Evolutionary conservation across 2,113 vertebrate genomes (phyloP).

Genomic region (Rana temporaria): DNA sequence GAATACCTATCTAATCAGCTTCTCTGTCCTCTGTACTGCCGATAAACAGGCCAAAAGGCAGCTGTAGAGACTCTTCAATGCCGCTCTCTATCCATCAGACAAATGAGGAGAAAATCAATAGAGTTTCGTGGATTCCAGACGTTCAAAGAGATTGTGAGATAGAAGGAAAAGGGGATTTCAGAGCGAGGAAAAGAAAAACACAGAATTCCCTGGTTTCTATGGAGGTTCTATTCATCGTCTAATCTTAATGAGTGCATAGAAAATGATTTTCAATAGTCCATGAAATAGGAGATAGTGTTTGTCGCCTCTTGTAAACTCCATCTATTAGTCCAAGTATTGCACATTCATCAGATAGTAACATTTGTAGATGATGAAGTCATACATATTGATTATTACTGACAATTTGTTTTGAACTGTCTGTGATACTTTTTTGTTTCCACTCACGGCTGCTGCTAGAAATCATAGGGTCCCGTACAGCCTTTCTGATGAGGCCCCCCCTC

Average conservation of each 20-base stretch:
- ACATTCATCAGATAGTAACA: background rate
- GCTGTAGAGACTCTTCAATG: background rate
- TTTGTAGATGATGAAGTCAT: background rate
- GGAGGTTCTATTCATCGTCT: background rate
- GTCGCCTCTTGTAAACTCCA: background rate
- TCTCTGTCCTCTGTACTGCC: too few relatives aligned
- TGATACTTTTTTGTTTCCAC: too few relatives aligned
- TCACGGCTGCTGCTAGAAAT: too few relatives aligned
- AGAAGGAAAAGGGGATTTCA: background rate
- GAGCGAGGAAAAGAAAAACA: background rate
- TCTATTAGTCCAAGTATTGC: background rate
- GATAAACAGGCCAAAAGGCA: slow-evolving; percentile 1
- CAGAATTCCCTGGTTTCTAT: background rate
- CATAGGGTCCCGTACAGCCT: too few relatives aligned
- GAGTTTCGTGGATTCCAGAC: background rate
- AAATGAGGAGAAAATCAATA: slow-evolving; percentile 19
- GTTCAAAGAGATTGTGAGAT: slow-evolving; percentile 14
- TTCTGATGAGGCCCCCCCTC: too few relatives aligned
- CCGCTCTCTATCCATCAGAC: background rate
- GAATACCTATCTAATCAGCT: slow-evolving; percentile 8
- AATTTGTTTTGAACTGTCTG: too few relatives aligned
- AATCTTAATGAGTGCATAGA: background rate
- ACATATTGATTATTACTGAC: background rate
- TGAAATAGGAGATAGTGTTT: background rate
- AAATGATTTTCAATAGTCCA: background rate